These are phyloP conservation scores for Cladopsammia gracilis DNA, from an alignment of 64 coral and sea anemone genomes.

Conservation along the genomic window DNA sequence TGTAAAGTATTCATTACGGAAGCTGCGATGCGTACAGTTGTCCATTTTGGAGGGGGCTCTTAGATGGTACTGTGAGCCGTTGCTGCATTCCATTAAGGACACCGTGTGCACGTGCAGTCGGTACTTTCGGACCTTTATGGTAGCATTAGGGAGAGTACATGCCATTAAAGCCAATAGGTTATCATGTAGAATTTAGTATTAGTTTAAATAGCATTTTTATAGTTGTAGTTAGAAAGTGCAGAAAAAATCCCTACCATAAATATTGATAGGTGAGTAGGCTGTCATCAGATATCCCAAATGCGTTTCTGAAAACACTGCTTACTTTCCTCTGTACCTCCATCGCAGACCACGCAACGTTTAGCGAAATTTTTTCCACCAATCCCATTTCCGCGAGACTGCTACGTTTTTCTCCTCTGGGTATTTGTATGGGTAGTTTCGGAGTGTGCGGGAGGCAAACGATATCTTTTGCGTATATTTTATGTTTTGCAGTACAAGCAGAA, in stretches of 20 bases:
- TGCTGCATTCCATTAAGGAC: no score
- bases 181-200: no score
- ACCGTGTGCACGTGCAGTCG: no score
- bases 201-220: no score
- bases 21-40: no score
- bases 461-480: constrained; percentile 7
- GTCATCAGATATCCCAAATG: not conserved
- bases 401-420: not conserved
- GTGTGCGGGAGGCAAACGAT: not conserved
- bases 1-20: no score
- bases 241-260: not conserved
- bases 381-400: not conserved
- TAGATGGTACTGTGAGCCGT: no score
- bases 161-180: no score
- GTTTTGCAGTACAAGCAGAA: not conserved
- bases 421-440: not conserved
- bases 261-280: not conserved
- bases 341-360: not conserved
- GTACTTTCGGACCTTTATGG: no score
- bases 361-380: not conserved
- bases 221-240: no score
- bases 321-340: not conserved
- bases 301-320: not conserved
- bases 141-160: no score
- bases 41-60: no score